Percentiles rank a stretch among this genome's conserved stretches.
Evolutionary conservation across 2,797 vertebrate genomes (phyloP).

Genomic region (Lemur catta): DNA sequence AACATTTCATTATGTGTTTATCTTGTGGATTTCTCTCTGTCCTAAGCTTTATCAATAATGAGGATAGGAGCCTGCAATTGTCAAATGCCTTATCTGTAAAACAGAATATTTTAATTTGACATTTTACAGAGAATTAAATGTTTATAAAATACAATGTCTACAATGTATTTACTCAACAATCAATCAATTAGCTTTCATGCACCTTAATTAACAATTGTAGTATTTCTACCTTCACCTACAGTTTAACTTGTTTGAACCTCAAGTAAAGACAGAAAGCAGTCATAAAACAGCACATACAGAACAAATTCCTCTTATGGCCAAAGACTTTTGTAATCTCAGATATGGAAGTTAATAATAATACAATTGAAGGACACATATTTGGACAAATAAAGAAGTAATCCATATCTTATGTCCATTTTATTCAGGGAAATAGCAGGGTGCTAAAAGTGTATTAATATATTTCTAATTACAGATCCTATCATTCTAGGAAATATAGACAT

Average conservation of each 20-base stretch:
- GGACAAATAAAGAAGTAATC: background rate
- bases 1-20: background rate
- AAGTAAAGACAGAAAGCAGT: conserved; percentile 47
- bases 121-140: conserved; percentile 50
- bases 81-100: conserved; percentile 70
- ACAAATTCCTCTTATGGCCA: background rate
- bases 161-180: conserved; percentile 71
- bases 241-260: conserved; percentile 53
- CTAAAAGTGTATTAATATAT: background rate
- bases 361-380: background rate
- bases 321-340: background rate
- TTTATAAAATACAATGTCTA: conserved; percentile 60
- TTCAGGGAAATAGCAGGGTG: background rate
- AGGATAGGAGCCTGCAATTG: conserved; percentile 39
- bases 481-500: background rate
- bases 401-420: background rate
- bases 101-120: conserved; percentile 66
- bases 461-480: background rate
- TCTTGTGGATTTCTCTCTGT: conserved; percentile 42
- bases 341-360: background rate
- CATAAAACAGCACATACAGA: background rate
- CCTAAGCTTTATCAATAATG: conserved; percentile 50
- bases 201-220: conserved; percentile 45
- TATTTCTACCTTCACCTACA: conserved; percentile 65
- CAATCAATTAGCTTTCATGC: conserved; percentile 25